These are phyloP conservation scores for Gymnothorax javanicus DNA, from an alignment of 2,797 vertebrate genomes.

Conservation along the genomic window DNA sequence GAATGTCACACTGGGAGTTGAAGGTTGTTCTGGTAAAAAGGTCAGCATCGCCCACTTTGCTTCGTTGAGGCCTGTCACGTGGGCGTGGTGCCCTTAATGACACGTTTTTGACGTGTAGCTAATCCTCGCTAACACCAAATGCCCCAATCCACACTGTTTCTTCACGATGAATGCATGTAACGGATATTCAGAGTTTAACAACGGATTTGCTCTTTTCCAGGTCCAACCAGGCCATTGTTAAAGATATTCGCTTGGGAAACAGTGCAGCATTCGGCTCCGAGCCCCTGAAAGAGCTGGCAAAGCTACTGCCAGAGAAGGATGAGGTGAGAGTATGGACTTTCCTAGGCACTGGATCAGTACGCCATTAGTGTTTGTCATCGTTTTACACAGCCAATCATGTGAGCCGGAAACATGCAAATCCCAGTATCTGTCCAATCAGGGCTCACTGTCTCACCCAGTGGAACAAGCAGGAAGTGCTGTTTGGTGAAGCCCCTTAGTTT, in stretches of 20 bases:
- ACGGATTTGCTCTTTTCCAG: conserved; percentile 63
- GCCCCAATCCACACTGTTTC: background rate
- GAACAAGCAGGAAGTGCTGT: background rate
- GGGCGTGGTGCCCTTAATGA: background rate
- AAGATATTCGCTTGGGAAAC: conserved; percentile 82
- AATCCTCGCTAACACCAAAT: background rate
- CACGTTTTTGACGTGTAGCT: background rate
- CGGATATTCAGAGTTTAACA: background rate
- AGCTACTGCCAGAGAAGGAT: conserved; percentile 86
- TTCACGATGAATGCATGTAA: background rate
- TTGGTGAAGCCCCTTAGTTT: background rate
- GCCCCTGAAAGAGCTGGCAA: conserved; percentile 84
- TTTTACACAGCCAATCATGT: background rate
- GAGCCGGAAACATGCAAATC: background rate
- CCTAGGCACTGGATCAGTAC: background rate
- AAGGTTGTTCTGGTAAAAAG: background rate
- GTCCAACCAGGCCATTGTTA: conserved; percentile 80
- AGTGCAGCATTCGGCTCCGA: conserved; percentile 79
- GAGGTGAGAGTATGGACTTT: conserved; percentile 74
- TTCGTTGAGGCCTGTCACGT: background rate
- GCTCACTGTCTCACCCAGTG: background rate
- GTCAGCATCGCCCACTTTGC: background rate
- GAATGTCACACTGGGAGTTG: background rate
- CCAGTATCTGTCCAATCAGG: background rate
- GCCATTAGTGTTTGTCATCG: background rate